Evolutionary conservation across 2,888 invertebrate genomes (phyloP), one percentile per base, ranked within the genome.

Genomic region (Orthosia gothica): DNA sequence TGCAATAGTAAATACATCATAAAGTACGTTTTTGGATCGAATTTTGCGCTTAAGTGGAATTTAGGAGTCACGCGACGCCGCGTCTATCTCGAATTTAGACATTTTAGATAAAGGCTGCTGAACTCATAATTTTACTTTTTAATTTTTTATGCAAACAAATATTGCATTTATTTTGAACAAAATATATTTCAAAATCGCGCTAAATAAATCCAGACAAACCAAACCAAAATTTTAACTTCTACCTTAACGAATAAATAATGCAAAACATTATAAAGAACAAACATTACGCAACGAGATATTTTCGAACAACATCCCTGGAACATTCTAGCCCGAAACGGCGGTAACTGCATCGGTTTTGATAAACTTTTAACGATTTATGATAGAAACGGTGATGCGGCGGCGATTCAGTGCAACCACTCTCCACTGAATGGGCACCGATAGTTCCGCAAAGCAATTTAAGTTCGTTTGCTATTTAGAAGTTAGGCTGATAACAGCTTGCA

Each of bases 291-390:
- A 71, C 70, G 32, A 72, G 62, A 72, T 77, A 81, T 78, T 76
- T 84, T 61, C 62, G 9, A 79, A 80, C 76, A 55, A 74, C 83
- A 81, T 78, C 52, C 83, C 63, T 82, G 59, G 72, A 86, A 86
- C 79, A 86, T 81, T 76, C 82, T 76, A 74, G 79, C 40, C 13
- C 52, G 77, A 68, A 50, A 63, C 66, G 18, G 57, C 55, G 81
- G 76, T 74, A 81, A 79, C 87, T 86, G 84, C 84, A 79, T 74
- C 74, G 85, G 87, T 90, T 90, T 92, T 87, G 87, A 90, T 87
- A 91, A 92, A 93, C 90, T 92, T 92, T 93, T 92, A 92, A 92
- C 91, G 92, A 92, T 92, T 92, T 92, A 92, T 92, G 91, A 91
- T 87, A 86, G 83, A 87, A 88, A 76, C 72, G 87, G 87, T 90